Percentiles rank a stretch among this genome's conserved stretches.
Evolutionary conservation across 2,797 vertebrate species (phyloP).

Genomic region (Tapera naevia): DNA sequence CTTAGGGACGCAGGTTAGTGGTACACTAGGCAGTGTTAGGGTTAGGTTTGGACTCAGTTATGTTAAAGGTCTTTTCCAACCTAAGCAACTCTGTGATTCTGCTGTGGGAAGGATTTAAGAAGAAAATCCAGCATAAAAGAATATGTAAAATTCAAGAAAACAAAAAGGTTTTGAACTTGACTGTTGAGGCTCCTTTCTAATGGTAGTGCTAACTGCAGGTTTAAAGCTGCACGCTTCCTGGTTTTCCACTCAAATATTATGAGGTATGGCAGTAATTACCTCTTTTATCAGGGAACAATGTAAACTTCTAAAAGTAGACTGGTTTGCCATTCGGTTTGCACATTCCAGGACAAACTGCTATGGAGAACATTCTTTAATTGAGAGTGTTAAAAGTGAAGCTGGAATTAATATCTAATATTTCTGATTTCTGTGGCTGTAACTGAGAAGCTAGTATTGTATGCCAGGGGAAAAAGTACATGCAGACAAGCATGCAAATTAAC

Average conservation of each 20-base stretch:
- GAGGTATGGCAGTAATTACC: conserved; percentile 1
- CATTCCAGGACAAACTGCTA: background rate
- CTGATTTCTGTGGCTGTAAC: conserved; percentile 25
- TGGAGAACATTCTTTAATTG: background rate
- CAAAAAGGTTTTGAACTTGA: background rate
- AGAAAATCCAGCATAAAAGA: background rate
- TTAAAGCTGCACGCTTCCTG: background rate
- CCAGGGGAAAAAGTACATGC: background rate
- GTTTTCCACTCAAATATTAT: background rate
- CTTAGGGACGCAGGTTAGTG: too few species aligned
- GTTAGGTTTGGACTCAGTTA: too few species aligned
- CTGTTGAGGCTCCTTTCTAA: background rate
- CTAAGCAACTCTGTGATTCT: background rate
- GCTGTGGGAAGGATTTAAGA: background rate
- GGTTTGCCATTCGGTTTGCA: background rate
- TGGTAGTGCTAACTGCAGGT: background rate
- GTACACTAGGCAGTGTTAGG: too few species aligned
- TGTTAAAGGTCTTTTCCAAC: too few species aligned
- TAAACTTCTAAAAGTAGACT: conserved; percentile 20
- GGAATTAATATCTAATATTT: conserved; percentile 15
- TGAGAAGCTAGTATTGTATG: background rate
- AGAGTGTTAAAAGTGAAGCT: background rate
- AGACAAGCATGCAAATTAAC: background rate
- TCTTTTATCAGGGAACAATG: background rate
- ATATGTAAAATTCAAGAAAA: background rate